These are phyloP conservation scores for Cecropterus lyciades DNA, from an alignment of 1,140 invertebrate genomes.

Conservation along the genomic window DNA sequence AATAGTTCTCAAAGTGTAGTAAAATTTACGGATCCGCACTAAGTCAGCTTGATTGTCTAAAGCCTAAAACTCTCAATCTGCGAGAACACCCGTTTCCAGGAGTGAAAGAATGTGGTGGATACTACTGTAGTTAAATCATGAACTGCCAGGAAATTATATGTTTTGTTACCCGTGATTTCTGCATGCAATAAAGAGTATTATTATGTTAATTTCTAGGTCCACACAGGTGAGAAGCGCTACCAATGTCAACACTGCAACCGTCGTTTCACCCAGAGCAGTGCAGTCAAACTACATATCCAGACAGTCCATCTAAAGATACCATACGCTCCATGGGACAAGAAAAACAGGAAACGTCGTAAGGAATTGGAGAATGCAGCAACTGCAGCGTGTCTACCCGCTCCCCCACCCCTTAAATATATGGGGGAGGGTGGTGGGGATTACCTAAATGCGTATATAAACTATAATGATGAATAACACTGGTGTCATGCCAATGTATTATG, in stretches of 20 bases:
- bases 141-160: too few species aligned
- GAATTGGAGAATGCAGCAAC: conserved; percentile 37
- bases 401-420: conserved; percentile 30
- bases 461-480: conserved; percentile 46
- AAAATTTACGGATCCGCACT: too few species aligned
- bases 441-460: conserved; percentile 72
- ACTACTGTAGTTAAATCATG: too few species aligned
- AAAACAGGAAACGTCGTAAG: conserved; percentile 68
- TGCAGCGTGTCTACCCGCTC: conserved; percentile 5
- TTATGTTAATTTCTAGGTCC: conserved; percentile 55
- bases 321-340: conserved; percentile 77
- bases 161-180: too few species aligned
- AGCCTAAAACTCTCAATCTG: too few species aligned
- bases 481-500: too few species aligned
- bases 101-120: too few species aligned
- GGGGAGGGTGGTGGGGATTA: conserved; percentile 56
- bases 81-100: too few species aligned
- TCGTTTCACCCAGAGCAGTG: conserved; percentile 75
- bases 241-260: conserved; percentile 72
- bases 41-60: too few species aligned
- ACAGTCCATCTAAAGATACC: conserved; percentile 78
- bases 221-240: conserved; percentile 73
- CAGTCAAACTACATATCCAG: conserved; percentile 76
- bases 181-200: too few species aligned
- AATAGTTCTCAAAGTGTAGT: too few species aligned